These are phyloP conservation scores for Oreochromis niloticus DNA, from an alignment of 2,113 vertebrate genomes.

Conservation along the genomic window DNA sequence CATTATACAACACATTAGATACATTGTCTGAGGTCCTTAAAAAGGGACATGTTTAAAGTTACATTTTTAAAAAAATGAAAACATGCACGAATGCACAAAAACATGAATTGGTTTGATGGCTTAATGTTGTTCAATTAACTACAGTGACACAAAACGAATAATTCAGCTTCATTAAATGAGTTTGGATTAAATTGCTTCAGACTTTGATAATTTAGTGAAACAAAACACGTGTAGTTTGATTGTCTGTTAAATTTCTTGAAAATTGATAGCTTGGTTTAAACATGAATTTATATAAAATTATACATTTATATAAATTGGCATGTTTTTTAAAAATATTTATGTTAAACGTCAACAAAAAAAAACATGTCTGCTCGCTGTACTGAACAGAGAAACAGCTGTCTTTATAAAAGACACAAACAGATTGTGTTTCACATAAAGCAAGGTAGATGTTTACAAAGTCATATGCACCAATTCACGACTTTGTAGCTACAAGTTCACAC, in stretches of 20 bases:
- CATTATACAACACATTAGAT: conserved; percentile 1
- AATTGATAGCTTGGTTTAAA: not conserved
- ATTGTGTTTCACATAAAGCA: not conserved
- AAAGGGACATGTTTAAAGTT: not conserved
- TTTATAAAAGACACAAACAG: not conserved
- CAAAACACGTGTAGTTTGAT: not conserved
- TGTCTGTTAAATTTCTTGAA: not conserved
- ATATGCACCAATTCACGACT: not conserved
- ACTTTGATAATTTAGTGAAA: not conserved
- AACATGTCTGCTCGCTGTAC: not conserved
- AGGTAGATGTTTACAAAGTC: not conserved
- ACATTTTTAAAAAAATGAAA: rapidly evolving
- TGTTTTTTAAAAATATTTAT: not conserved
- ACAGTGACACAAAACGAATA: not conserved
- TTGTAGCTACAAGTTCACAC: not conserved
- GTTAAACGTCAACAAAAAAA: not conserved
- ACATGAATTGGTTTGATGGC: not conserved
- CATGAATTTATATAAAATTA: not conserved
- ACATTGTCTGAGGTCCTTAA: not conserved
- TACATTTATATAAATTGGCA: not conserved
- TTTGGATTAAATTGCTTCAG: not conserved
- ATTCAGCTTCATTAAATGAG: not conserved
- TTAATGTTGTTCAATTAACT: not conserved
- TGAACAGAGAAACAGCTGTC: not conserved
- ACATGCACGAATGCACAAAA: not conserved